Conservation (phyloP, 1,140 invertebrate species). For the Rhynchophorus ferrugineus region DNA sequence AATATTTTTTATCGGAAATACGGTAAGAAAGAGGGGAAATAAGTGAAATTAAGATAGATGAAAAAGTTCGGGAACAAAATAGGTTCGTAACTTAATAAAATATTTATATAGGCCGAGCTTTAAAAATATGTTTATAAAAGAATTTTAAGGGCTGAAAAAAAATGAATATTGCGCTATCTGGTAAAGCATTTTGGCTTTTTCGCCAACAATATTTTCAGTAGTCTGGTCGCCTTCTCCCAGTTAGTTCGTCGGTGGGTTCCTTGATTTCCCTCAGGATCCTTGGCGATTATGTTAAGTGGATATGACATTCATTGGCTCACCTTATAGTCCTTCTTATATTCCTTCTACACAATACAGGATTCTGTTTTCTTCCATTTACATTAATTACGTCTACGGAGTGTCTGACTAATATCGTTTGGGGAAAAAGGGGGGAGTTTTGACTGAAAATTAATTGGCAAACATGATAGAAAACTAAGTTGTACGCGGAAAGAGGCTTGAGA, state of each 20-base stretch:
- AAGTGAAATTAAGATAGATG: no score
- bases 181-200: not conserved
- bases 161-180: no score
- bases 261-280: conserved; percentile 39
- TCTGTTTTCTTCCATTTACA: not conserved
- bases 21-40: no score
- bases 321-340: conserved; percentile 7
- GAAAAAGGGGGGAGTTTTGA: not conserved
- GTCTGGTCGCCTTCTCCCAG: conserved; percentile 16
- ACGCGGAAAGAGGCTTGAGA: no score
- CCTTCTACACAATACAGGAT: conserved; percentile 8
- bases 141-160: not conserved
- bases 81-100: no score
- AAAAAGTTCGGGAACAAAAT: no score
- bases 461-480: not conserved
- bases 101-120: not conserved
- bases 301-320: conserved; percentile 38
- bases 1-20: no score
- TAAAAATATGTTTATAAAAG: not conserved
- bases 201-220: conserved; percentile 10
- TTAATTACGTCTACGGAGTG: not conserved
- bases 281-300: conserved; percentile 40
- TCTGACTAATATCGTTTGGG: not conserved
- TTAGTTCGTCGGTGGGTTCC: conserved; percentile 25
- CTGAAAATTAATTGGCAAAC: not conserved